Base-by-base conservation (phyloP, 2,888 invertebrate genomes). In the Hirtodrosophila confusa region DNA sequence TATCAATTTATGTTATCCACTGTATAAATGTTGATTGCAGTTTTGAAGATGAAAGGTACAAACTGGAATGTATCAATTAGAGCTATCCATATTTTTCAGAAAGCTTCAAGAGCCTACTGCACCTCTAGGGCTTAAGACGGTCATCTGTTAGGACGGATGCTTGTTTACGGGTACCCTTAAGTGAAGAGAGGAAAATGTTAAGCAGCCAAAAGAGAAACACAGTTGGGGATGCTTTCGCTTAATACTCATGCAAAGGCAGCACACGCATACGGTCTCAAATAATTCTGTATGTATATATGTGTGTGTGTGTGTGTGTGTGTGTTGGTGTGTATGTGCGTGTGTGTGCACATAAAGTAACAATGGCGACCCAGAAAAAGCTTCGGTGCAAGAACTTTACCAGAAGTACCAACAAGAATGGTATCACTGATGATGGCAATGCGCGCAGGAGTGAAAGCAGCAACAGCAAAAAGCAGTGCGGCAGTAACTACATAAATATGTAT, bases 291-390 rank as follows among this genome's bases (percentile, higher is more conserved):
- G 9, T 17, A 1, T 29, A 8, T 23, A 7, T 29, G 37, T 37
- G n/a, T 9, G 33, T 27, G 23, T 40, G 39, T 31, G 39, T 37
- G 37, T 27, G 33, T n/a, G 9, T 29, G 10, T 23, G 9, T 29
- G 37, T 37, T n/a, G 9, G 33, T 33, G 23, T 40, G 39, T 31
- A 41, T 23, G 35, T 10, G 31, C 9, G 17, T 35, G 33, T 12
- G 53, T 41, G 17, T 66, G 39, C 33, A 33, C 37, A 27, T 10
- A 50, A 54, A 51, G 40, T 35, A 44, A 47, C 53, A 55, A 69
- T 53, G 63, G 54, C 69, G 61, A 68, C 73, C 69, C 76, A 78
- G 76, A 66, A 74, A 78, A 78, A 80, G 80, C 80, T 80, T 80
- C 12, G 36, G 37, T 75, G 47, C 62, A 80, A 78, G 69, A 73